Base-by-base conservation (phyloP, 2,888 invertebrate species). In the Himalopsyche tibetana region DNA sequence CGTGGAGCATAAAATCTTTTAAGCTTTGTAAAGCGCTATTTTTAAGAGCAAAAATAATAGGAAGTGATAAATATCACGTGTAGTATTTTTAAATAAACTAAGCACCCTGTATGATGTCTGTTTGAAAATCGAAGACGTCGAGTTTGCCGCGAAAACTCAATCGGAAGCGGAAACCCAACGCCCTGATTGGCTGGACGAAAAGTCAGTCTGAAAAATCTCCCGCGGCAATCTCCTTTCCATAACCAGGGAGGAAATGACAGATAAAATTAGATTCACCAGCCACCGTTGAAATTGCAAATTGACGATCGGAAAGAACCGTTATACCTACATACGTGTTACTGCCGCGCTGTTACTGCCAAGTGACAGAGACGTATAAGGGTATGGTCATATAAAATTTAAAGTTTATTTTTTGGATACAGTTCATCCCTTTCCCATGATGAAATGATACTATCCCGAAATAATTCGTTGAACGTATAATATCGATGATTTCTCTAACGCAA, bases 171-270 rank as follows among this genome's bases (percentile, higher is more conserved):
- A 74, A 74, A 74, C 74, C 74, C 74, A 36, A 74, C 74, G 74
- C 74, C 15, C 74, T 74, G 74, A 74, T 74, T 74, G 74, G 74
- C 74, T 74, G 74, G 74, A 74, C 74, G 74, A 74, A 74, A 74
- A 74, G 74, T 74, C 74, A 74, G 74, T 74, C 74, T 74, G 74
- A 28, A 36, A 74, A 63, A 74, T 74, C 74, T 74, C 85, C 85
- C 56, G 80, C 56, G 83, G 85, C 85, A 85, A 85, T 85, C 82
- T 85, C 83, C 85, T 79, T 74, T 56, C 82, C 82, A 85, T 85
- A 85, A 85, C 82, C 85, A 80, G 85, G 80, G 45, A 83, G 85
- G 85, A 85, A 85, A 85, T 85, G 85, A 85, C 85, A 85, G 85
- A 79, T 85, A 82, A 85, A 85, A 85, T 85, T 85, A 85, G 85